Evolutionary conservation across 1,140 invertebrate genomes (phyloP).

Genomic region (Colletes gigas): DNA sequence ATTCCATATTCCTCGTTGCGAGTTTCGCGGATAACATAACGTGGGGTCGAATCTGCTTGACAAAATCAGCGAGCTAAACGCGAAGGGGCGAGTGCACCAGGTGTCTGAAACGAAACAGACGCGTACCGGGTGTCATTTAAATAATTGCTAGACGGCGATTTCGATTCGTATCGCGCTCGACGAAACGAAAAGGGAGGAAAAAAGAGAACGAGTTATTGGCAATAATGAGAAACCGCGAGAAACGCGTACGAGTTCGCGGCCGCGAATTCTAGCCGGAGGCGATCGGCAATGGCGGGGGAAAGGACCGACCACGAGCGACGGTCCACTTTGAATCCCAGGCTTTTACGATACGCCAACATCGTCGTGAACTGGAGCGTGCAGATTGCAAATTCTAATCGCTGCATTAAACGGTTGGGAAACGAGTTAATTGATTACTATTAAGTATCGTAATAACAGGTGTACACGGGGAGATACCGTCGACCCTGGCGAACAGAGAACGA

Average conservation of each 20-base stretch:
- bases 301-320: neutral
- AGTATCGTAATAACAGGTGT: neutral
- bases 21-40: too few species aligned
- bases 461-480: neutral
- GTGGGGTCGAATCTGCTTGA: too few species aligned
- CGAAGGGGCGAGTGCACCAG: too few species aligned
- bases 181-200: too few species aligned
- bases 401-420: conserved; percentile 4
- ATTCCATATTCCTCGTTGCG: too few species aligned
- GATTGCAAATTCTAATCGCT: conserved; percentile 16
- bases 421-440: conserved; percentile 33
- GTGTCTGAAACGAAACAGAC: neutral
- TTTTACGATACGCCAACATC: neutral
- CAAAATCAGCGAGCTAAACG: too few species aligned
- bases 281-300: neutral
- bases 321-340: neutral
- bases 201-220: neutral
- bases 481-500: neutral
- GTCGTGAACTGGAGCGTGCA: conserved; percentile 5
- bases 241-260: neutral
- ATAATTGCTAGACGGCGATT: conserved; percentile 13
- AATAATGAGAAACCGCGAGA: conserved; percentile 11
- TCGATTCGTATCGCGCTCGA: neutral
- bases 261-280: conserved; percentile 11
- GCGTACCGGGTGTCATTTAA: conserved; percentile 13